These are phyloP conservation scores for Herpetotheres cachinnans DNA, from an alignment of 2,113 vertebrate species.

Conservation along the genomic window DNA sequence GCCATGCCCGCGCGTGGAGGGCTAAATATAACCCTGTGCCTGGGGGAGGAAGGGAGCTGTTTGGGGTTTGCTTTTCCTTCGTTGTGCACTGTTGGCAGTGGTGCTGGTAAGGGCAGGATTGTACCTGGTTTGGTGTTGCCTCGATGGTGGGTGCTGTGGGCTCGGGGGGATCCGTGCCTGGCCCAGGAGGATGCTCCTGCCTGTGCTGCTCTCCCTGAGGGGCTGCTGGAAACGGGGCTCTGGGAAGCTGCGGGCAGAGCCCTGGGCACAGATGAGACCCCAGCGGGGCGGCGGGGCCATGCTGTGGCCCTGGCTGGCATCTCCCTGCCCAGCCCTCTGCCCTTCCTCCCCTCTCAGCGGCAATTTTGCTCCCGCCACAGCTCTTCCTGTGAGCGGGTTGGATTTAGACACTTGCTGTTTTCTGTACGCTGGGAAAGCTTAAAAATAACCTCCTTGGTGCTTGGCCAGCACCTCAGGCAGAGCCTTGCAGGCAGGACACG, in stretches of 20 bases:
- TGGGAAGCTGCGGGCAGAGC: neutral
- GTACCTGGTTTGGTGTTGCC: neutral
- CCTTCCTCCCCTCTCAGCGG: neutral
- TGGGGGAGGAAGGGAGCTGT: neutral
- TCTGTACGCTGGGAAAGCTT: neutral
- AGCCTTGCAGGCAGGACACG: neutral
- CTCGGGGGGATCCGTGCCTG: neutral
- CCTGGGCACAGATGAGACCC: neutral
- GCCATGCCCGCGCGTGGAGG: neutral
- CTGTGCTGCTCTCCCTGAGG: rapidly evolving
- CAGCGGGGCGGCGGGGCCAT: rapidly evolving
- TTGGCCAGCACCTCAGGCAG: neutral
- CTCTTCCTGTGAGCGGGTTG: neutral
- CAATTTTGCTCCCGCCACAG: rapidly evolving
- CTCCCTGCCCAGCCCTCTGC: neutral
- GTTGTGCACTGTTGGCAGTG: rapidly evolving
- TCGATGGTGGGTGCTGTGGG: rapidly evolving
- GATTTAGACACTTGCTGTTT: neutral
- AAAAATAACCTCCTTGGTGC: slow-evolving; percentile 11
- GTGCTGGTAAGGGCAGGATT: neutral
- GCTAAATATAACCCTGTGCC: neutral
- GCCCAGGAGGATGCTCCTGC: neutral
- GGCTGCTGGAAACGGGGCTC: neutral
- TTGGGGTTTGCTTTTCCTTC: neutral
- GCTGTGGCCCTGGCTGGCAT: neutral